phyloP scores from a whole-genome alignment of 64 coral and sea anemone species.

The Platygyra sinensis region DNA sequence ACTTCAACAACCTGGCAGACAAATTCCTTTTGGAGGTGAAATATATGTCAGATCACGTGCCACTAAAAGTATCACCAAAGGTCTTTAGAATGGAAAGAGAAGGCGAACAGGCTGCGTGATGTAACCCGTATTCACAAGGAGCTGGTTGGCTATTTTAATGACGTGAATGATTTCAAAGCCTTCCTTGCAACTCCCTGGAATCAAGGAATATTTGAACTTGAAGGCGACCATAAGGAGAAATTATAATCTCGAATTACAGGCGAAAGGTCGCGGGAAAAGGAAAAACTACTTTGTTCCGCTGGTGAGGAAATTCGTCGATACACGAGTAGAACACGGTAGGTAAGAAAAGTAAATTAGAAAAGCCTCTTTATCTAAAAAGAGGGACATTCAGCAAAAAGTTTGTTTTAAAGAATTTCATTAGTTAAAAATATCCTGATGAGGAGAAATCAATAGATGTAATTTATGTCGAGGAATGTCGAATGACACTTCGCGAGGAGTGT shows the following conservation, averaged over 20 bases:
- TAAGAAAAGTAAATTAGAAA: too few relatives aligned
- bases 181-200: neutral
- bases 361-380: too few relatives aligned
- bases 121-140: neutral
- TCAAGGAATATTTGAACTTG: neutral
- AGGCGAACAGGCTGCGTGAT: neutral
- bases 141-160: neutral
- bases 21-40: neutral
- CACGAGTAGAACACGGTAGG: too few relatives aligned
- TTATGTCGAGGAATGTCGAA: too few relatives aligned
- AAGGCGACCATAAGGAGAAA: neutral
- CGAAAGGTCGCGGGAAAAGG: slow-evolving; percentile 2
- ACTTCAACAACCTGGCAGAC: neutral
- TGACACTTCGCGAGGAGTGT: too few relatives aligned
- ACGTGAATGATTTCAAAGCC: neutral
- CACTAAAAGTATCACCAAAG: neutral
- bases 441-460: too few relatives aligned
- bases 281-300: neutral
- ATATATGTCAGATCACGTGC: neutral
- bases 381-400: too few relatives aligned
- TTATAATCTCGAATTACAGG: too few relatives aligned
- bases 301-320: too few relatives aligned
- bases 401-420: too few relatives aligned
- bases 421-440: too few relatives aligned
- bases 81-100: neutral